Base-by-base conservation (phyloP, 2,888 invertebrate genomes). In the Epirrita christyi region DNA sequence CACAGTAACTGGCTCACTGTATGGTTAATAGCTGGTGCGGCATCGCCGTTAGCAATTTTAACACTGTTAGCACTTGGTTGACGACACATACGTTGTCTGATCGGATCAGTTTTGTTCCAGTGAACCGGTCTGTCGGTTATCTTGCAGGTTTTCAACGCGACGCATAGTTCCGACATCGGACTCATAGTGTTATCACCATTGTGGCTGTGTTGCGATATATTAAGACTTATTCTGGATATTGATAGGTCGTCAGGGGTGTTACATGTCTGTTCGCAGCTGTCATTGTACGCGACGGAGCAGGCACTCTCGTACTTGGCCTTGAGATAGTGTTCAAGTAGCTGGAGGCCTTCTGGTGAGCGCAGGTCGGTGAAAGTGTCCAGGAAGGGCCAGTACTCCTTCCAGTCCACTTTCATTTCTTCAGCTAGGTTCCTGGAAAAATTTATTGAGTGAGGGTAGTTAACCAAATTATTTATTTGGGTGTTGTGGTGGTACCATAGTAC, bases 371-470 rank as follows among this genome's bases (percentile, higher is more conserved):
- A 98, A 1, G 94, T 93, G 68, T 96, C 95, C 10, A 98, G 87
- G 80, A 98, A 98, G 6, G 96, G 95, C 98, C 98, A 99, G 85
- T 97, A 97, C 76, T 99, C 98, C 61, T 94, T 95, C 98, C 98
- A 98, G 8, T 94, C 93, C 0, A 97, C 93, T 51, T 95, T 93
- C 80, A 94, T 93, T 80, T 96, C 93, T 63, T 94, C 93, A 0
- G 97, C 97, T 64, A 96, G 80, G 65, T 93, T 91, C 73, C 95
- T 95, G 81, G 40, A 60, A 52, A 36, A 21, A 1, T 21, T 2
- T 21, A 21, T 3, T 21, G n/a, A n/a, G 21, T 21, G 21, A 21
- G 4, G 4, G 2, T 21, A 21, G 2, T 21, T 21, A 3, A 21
- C 21, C 21, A 21, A 21, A 21, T 4, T 21, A 21, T 21, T n/a